Evolutionary conservation across 1,140 invertebrate genomes (phyloP), one percentile per base, ranked within the genome.

Genomic region (Macrostomum lignano): DNA sequence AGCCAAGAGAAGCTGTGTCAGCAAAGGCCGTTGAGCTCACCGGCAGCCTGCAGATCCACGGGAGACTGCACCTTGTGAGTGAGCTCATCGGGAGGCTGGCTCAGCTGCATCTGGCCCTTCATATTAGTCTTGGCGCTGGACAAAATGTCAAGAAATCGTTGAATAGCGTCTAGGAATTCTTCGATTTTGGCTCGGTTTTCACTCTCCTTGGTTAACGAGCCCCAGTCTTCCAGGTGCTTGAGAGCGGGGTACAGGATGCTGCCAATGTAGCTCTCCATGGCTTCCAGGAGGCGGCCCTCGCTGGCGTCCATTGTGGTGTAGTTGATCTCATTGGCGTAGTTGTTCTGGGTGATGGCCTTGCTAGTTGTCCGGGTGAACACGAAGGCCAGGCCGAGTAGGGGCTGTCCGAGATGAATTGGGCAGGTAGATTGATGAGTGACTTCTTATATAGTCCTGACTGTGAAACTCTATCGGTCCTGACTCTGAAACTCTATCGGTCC

Each of bases 351-450:
- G 46, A 57, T 77, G 68, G 49, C 77, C 74, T 48, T 58, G 20
- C 67, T 64, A 2, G 69, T 71, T 11, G 75, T 60, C 38, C 78
- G 62, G 46, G 81, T 70, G 60, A 82, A 84, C 45, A 78, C 82
- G 43, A 81, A 70, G 43, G 74, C 77, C 13, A 78, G 67, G 20
- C 78, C 78, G n/a, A 68, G 70, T 28, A 82, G 69, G 20, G 70
- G 65, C 52, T 56, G 36, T 11, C 37, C 39, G 28, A 32, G 2
- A 6, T 17, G 1, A 33, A n/a, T 31, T n/a, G n/a, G n/a, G n/a
- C n/a, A n/a, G n/a, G n/a, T n/a, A n/a, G n/a, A n/a, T n/a, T n/a
- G n/a, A n/a, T n/a, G n/a, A n/a, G n/a, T n/a, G n/a, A n/a, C n/a
- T n/a, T n/a, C n/a, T n/a, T n/a, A n/a, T n/a, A n/a, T n/a, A n/a